Evolutionary conservation across 2,113 vertebrate species (phyloP).

Genomic region (Rhabdomys dilectus): DNA sequence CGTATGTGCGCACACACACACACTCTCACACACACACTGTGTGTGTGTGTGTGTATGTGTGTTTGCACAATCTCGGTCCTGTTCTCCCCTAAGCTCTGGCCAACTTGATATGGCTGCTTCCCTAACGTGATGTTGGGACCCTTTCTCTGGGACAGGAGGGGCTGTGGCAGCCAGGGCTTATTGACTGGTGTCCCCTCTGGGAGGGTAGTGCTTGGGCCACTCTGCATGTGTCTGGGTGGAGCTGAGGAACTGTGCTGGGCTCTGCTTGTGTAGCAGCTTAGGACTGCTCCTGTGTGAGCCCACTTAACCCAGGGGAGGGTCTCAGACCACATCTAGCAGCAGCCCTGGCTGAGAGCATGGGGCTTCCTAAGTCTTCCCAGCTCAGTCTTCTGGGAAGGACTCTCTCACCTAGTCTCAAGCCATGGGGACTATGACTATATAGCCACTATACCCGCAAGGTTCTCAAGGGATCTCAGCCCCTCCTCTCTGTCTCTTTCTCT

Average conservation of each 20-base stretch:
- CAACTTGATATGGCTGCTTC: neutral
- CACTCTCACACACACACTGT: neutral
- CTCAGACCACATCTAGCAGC: accelerated
- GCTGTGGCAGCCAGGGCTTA: neutral
- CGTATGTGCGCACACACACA: neutral
- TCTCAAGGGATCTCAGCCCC: neutral
- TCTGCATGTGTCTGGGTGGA: accelerated
- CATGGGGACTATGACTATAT: neutral
- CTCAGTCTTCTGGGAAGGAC: neutral
- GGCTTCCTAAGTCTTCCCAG: too few relatives aligned
- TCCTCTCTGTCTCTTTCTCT: too few relatives aligned
- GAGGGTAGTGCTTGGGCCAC: accelerated
- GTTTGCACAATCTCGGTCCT: neutral
- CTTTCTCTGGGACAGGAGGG: neutral
- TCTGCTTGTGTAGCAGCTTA: neutral
- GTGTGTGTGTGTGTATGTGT: too few relatives aligned
- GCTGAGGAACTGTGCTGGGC: neutral
- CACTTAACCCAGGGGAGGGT: too few relatives aligned
- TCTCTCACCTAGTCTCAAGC: too few relatives aligned
- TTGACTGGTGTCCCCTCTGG: neutral
- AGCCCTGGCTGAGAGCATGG: neutral
- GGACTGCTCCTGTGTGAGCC: neutral
- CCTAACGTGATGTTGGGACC: neutral
- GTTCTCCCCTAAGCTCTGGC: neutral
- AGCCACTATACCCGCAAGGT: neutral